Base-by-base conservation (phyloP, 2,797 vertebrate genomes). In the Prionace glauca region DNA sequence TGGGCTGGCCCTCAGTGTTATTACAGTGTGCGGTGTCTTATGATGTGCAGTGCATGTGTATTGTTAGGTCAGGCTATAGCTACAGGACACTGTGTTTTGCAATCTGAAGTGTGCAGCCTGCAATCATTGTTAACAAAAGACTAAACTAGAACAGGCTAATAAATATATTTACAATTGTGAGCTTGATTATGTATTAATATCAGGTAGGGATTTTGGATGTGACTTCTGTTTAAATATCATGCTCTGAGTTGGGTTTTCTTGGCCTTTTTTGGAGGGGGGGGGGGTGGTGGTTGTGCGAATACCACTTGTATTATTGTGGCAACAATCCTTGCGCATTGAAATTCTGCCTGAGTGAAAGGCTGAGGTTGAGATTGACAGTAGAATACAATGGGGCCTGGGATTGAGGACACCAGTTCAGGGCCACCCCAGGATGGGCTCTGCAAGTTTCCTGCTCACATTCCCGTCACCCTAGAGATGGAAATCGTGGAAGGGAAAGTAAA, bases 381-480 rank as follows among this genome's bases (percentile, higher is more conserved):
- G 97, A 95, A 92, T 12, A 97, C 96, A 97, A 98, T 97, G 96
- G 97, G 96, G 96, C 96, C 96, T 96, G 97, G 97, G 97, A 97
- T 96, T 96, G 97, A 96, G 97, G 96, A 97, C 97, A 96, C 96
- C 96, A 96, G 97, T 97, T 97, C 97, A 97, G 97, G 96, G 96
- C 96, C 97, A 97, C 96, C 96, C 97, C 96, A 96, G 97, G 97
- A 97, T 96, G 97, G 97, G 96, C 96, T 96, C 96, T 96, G 96
- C 97, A 97, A 97, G 97, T 96, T 97, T 97, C 97, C 96, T 96
- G 96, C 96, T 97, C 96, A 96, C 97, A 97, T 97, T 97, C 96
- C 97, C 97, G 96, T 97, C 97, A 97, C 97, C 97, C 96, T 97
- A 97, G 97, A 97, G 97, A 97, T 97, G 97, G 96, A 97, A 97